A percentile compares a stretch with the other conserved stretches of the same genome.
Conservation (phyloP, 1,140 invertebrate species). For the Marisa cornuarietis region DNA sequence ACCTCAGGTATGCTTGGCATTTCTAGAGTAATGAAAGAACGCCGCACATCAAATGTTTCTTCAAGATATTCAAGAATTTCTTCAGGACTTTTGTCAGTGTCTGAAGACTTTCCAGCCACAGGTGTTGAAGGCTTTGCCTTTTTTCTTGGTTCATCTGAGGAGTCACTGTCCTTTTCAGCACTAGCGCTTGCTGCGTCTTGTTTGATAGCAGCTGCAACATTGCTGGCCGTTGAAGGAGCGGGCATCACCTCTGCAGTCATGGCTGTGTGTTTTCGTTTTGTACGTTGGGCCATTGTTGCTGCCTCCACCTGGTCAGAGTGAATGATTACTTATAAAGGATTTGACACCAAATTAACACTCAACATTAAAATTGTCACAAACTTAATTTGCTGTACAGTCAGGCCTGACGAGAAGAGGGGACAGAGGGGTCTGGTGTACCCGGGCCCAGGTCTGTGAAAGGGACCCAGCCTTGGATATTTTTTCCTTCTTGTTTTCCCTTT, state of each 20-base stretch:
- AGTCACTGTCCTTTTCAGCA: slow-evolving; percentile 13
- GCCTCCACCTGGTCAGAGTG: too few relatives aligned
- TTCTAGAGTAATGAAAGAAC: slow-evolving; percentile 57
- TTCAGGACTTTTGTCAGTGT: slow-evolving; percentile 42
- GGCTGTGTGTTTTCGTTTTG: slow-evolving; percentile 49
- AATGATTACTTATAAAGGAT: not conserved
- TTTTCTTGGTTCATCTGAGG: slow-evolving; percentile 31
- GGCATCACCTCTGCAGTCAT: slow-evolving; percentile 56
- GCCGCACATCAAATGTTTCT: slow-evolving; percentile 55
- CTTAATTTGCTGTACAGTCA: not conserved
- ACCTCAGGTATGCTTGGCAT: slow-evolving; percentile 54
- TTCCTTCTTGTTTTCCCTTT: too few relatives aligned
- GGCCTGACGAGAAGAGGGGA: too few relatives aligned
- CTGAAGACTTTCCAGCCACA: slow-evolving; percentile 20
- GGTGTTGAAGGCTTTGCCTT: slow-evolving; percentile 27
- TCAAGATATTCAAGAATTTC: slow-evolving; percentile 57
- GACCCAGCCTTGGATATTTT: too few relatives aligned
- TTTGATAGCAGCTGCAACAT: slow-evolving; percentile 33
- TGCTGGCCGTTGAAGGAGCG: slow-evolving; percentile 40
- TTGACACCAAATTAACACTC: too few relatives aligned
- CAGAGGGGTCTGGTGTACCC: too few relatives aligned
- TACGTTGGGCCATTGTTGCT: slow-evolving; percentile 25
- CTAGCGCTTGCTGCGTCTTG: slow-evolving; percentile 38
- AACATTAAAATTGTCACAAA: not conserved
- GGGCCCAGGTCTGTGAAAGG: too few relatives aligned